Evolutionary conservation across 2,888 invertebrate genomes (phyloP).

Genomic region (Tipula lateralis): DNA sequence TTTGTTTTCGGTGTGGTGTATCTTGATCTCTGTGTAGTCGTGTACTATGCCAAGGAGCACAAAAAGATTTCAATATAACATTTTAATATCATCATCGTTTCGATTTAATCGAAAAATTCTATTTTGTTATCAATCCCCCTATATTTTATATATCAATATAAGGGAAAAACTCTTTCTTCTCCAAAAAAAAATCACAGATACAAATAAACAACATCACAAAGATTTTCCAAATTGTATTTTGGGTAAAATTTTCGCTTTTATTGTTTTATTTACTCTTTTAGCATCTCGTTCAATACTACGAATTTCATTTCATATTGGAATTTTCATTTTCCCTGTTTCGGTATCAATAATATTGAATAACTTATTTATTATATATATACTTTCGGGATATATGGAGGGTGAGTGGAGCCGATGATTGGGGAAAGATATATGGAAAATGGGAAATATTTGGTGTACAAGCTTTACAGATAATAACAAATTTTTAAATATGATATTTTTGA

Average conservation of each 20-base stretch:
- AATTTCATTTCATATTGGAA: not conserved
- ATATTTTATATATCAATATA: not conserved
- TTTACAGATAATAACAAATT: not conserved
- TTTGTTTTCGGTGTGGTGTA: not conserved
- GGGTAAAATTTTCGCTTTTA: not conserved
- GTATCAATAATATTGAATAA: not conserved
- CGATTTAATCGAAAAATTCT: not conserved
- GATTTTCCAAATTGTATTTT: not conserved
- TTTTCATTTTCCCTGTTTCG: not conserved
- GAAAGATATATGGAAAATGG: not conserved
- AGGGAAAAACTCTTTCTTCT: not conserved
- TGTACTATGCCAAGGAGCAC: not conserved
- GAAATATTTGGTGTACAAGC: not conserved
- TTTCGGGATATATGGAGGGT: not conserved
- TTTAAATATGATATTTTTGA: not conserved
- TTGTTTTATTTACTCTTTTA: not conserved
- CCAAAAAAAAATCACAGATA: not conserved
- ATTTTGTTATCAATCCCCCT: not conserved
- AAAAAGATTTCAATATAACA: not conserved
- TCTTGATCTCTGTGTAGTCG: not conserved
- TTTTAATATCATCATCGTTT: constrained; percentile 11
- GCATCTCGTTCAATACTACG: not conserved
- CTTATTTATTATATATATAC: not conserved
- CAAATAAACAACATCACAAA: not conserved
- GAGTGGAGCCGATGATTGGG: not conserved